Base-by-base conservation (phyloP, 2,888 invertebrate species). In the Atrina japonica region DNA sequence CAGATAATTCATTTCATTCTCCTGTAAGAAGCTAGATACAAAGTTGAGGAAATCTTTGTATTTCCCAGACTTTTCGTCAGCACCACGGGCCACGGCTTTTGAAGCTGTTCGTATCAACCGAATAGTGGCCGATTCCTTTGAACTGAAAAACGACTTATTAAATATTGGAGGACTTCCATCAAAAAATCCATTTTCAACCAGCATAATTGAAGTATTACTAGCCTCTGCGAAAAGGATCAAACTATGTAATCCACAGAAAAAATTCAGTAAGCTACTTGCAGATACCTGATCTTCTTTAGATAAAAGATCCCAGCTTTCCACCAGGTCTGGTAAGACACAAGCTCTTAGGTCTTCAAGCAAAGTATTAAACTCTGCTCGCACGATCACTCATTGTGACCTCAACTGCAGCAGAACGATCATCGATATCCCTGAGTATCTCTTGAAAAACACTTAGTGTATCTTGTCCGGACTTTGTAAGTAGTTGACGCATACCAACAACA, bases 231-330 rank as follows among this genome's bases (percentile, higher is more conserved):
- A 64, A 30, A 76, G 73, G 0, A 80, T 74, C 6, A 76, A 29
- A 9, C 63, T 53, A 47, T 80, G 79, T 3, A 78, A 56, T 9
- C 76, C 78, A 68, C 80, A 80, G 43, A 80, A 80, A 52, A 81
- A 79, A 43, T 76, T 80, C 23, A 74, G 35, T 1, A 80, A 43
- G 21, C 30, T 29, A 35, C 76, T 58, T 35, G 50, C 66, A 25
- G 58, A 27, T 2, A 16, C 3, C 58, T 78, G 66, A 25, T 76
- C 74, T 49, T 55, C 68, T 14, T 29, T 3, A 2, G 69, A 65
- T 30, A 78, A 41, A 21, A 65, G 58, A 40, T 66, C 60, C 68
- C 61, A 81, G 21, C 72, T 55, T 23, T 41, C 56, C 25, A 70
- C 61, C 29, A 74, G 49, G 2, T 71, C 66, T 43, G 73, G 76